Evolutionary conservation across 2,888 invertebrate genomes (phyloP).

Genomic region (Gibbula magus): DNA sequence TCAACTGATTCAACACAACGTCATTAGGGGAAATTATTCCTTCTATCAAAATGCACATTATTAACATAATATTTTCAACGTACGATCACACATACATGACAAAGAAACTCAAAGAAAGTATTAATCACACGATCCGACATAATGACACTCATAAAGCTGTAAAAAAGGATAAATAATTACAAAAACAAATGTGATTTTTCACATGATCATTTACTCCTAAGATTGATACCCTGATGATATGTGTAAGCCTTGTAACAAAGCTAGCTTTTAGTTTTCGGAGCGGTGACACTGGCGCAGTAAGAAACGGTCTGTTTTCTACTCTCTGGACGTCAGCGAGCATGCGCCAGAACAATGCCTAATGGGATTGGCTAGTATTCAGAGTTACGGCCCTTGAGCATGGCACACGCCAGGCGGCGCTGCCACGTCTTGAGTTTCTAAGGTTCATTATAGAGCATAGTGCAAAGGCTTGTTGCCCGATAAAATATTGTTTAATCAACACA

Average conservation of each 20-base stretch:
- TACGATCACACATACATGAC: too few species aligned
- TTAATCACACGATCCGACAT: too few species aligned
- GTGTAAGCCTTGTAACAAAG: neutral
- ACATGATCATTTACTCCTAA: neutral
- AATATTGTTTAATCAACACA: constrained; percentile 31
- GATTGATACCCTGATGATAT: neutral
- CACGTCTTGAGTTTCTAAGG: constrained; percentile 26
- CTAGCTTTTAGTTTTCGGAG: neutral
- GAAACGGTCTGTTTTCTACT: neutral
- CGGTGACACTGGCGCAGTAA: neutral
- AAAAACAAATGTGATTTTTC: constrained; percentile 17
- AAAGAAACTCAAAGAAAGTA: too few species aligned
- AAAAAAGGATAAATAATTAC: neutral
- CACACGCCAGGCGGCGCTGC: neutral
- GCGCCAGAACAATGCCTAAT: constrained; percentile 16
- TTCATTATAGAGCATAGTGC: constrained; percentile 27
- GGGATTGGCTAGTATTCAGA: constrained; percentile 22
- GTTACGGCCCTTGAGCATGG: constrained; percentile 24
- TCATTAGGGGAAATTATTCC: too few species aligned
- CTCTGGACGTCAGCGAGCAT: neutral
- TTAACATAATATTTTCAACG: too few species aligned
- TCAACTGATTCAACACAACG: too few species aligned
- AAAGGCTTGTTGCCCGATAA: constrained; percentile 25
- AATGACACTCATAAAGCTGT: too few species aligned
- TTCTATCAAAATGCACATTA: too few species aligned